phyloP scores from a whole-genome alignment of 2,888 invertebrate genomes.

The Bibio marci region DNA sequence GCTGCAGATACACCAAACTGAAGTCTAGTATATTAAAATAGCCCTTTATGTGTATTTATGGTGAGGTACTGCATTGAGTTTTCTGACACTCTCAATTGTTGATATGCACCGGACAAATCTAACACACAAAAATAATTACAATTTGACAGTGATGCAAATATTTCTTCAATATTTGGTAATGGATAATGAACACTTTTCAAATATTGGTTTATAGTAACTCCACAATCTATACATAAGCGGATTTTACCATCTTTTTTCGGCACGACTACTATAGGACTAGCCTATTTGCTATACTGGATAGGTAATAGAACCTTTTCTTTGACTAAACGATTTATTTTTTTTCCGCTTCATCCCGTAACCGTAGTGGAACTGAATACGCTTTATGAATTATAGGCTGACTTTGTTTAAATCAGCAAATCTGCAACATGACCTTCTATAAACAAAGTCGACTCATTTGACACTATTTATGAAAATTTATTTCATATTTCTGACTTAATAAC shows the following conservation, averaged over 20 bases:
- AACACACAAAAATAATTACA: constrained; percentile 13
- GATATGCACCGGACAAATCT: constrained; percentile 16
- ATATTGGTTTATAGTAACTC: too few relatives aligned
- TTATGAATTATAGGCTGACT: constrained; percentile 9
- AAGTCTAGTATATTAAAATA: background rate
- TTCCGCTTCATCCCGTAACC: constrained; percentile 10
- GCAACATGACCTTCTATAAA: too few relatives aligned
- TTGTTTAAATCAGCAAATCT: too few relatives aligned
- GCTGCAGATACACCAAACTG: background rate
- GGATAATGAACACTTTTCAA: constrained; percentile 14
- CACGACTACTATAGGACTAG: constrained; percentile 15
- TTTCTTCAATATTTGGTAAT: constrained; percentile 15
- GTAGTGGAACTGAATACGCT: constrained; percentile 11
- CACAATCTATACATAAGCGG: constrained; percentile 17
- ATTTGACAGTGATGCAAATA: constrained; percentile 13
- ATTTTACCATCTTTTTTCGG: constrained; percentile 14
- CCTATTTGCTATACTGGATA: constrained; percentile 12
- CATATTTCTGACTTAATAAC: too few relatives aligned
- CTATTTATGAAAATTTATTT: too few relatives aligned
- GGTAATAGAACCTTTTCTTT: constrained; percentile 8
- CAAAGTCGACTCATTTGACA: too few relatives aligned
- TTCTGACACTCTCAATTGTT: constrained; percentile 14
- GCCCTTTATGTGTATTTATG: constrained; percentile 14
- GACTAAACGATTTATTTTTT: constrained; percentile 7
- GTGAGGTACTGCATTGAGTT: constrained; percentile 13